Percentiles rank a stretch among this genome's conserved stretches.
phyloP scores from a whole-genome alignment of 2,113 vertebrate genomes.

The Oryzias curvinotus region DNA sequence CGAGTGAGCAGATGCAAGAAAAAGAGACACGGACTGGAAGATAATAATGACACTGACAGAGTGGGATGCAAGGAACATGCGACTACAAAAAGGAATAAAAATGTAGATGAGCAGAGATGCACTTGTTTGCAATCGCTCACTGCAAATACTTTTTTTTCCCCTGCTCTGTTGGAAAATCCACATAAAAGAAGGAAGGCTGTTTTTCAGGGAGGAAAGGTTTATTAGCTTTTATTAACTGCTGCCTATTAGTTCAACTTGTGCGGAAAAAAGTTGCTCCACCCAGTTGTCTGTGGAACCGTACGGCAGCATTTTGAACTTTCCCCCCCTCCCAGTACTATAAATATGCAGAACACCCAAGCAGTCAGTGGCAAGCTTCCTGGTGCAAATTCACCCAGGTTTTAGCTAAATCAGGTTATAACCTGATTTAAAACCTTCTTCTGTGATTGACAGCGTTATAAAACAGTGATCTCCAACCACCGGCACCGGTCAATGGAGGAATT shows the following conservation, averaged over 20 bases:
- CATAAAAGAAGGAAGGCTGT: no score
- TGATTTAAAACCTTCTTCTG: not conserved
- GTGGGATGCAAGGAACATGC: constrained; percentile 6
- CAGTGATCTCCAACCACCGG: no score
- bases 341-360: not conserved
- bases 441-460: no score
- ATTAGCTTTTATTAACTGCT: not conserved
- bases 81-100: constrained; percentile 5
- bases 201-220: not conserved
- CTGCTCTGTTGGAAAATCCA: no score
- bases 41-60: constrained; percentile 22
- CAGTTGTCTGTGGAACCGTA: not conserved
- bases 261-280: not conserved
- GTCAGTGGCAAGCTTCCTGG: not conserved
- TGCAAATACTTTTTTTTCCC: no score
- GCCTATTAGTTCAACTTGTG: not conserved
- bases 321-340: not conserved
- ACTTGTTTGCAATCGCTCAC: no score
- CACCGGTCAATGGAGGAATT: no score
- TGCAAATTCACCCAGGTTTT: not conserved
- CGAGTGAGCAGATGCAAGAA: constrained; percentile 8
- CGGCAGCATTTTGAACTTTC: not conserved
- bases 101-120: not conserved
- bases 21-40: constrained; percentile 25
- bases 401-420: not conserved